phyloP scores from a whole-genome alignment of 1,140 invertebrate species.

The Zaprionus taronus region DNA sequence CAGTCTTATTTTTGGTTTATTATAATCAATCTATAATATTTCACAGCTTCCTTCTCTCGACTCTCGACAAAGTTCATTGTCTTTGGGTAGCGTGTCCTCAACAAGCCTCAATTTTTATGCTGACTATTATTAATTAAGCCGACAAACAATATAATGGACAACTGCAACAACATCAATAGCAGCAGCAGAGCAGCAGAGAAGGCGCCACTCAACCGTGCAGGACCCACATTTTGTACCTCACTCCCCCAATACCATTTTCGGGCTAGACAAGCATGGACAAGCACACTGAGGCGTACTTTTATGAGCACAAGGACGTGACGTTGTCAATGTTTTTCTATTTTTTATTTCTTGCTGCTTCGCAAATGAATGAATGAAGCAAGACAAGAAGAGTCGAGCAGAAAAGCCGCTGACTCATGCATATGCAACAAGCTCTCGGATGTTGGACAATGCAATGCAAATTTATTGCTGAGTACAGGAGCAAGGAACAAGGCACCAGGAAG shows the following conservation, averaged over 20 bases:
- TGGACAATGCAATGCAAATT: conserved; percentile 38
- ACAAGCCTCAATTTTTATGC: conserved; percentile 38
- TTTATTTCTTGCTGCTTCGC: neutral
- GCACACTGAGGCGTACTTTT: conserved; percentile 27
- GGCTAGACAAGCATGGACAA: conserved; percentile 10
- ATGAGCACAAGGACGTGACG: conserved; percentile 54
- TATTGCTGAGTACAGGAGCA: conserved; percentile 7
- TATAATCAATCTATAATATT: neutral
- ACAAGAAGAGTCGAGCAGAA: conserved; percentile 10
- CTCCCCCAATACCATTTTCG: neutral
- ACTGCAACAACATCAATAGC: conserved; percentile 25
- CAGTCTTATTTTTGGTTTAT: neutral
- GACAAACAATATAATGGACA: conserved; percentile 62
- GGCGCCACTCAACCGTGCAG: conserved; percentile 6
- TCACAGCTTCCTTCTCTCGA: neutral
- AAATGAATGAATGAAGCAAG: neutral
- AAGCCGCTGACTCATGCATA: conserved; percentile 48
- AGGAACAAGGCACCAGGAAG: neutral
- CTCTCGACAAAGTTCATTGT: conserved; percentile 47
- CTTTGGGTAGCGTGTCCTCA: conserved; percentile 29
- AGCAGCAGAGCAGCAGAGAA: neutral
- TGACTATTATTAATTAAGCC: conserved; percentile 69
- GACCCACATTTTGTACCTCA: neutral
- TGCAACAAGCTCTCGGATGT: conserved; percentile 37
- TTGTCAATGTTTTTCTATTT: conserved; percentile 46